A percentile compares a stretch with the other conserved stretches of the same genome.
Conservation (phyloP, 2,113 vertebrate genomes). For the Grallaria varia region DNA sequence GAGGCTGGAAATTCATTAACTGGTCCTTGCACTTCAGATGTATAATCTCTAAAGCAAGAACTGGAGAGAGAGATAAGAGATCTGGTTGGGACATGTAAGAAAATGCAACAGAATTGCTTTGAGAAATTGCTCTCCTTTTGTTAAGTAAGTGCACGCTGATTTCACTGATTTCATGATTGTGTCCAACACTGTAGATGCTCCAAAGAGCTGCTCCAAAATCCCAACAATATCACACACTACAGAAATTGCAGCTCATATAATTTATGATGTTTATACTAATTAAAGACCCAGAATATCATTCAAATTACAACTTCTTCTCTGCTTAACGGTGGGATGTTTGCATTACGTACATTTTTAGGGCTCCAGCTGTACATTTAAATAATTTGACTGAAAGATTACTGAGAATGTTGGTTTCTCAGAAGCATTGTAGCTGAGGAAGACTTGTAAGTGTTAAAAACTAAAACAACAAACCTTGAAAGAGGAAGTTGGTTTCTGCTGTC, state of each 20-base stretch:
- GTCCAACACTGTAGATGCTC: neutral
- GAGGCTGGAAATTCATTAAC: neutral
- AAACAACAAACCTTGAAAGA: slow-evolving; percentile 35
- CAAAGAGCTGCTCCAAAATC: neutral
- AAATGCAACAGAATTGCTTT: neutral
- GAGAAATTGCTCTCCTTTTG: neutral
- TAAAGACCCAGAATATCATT: neutral
- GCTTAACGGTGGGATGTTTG: accelerated
- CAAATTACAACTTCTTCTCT: neutral
- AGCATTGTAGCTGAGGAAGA: neutral
- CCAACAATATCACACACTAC: neutral
- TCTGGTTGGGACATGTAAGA: neutral
- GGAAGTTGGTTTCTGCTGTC: slow-evolving; percentile 61
- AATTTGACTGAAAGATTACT: neutral
- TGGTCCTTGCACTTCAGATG: neutral
- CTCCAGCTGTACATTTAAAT: neutral
- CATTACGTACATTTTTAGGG: neutral
- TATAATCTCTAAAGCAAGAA: neutral
- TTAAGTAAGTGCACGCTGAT: neutral
- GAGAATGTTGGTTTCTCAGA: neutral
- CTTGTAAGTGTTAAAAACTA: neutral
- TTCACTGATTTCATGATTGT: neutral
- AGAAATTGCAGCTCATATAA: neutral
- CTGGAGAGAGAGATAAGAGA: neutral
- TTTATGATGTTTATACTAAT: neutral